Evolutionary conservation across 1,140 invertebrate species (phyloP).

Genomic region (Oncopodura yosiiana): DNA sequence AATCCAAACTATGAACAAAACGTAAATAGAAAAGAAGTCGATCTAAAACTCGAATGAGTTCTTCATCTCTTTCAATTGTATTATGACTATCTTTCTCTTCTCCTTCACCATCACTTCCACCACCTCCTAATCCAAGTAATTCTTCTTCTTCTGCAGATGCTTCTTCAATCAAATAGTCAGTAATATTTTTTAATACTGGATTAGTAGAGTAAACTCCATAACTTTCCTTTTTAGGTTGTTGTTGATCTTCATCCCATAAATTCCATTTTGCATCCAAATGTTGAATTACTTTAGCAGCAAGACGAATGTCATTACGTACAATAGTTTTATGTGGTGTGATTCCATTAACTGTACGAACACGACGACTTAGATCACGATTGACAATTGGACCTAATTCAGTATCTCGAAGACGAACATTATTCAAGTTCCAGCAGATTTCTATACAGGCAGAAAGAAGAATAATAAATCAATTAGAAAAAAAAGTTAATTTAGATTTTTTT

Average conservation of each 20-base stretch:
- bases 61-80: slow-evolving; percentile 51
- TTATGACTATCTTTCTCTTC: slow-evolving; percentile 48
- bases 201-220: slow-evolving; percentile 83
- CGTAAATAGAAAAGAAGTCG: slow-evolving; percentile 84
- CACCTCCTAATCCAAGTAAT: slow-evolving; percentile 59
- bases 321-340: slow-evolving; percentile 84
- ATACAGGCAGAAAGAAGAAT: slow-evolving; percentile 16
- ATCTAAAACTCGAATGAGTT: slow-evolving; percentile 54
- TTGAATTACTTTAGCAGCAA: slow-evolving; percentile 89
- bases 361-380: slow-evolving; percentile 81
- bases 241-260: slow-evolving; percentile 59
- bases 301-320: slow-evolving; percentile 80
- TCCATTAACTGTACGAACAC: slow-evolving; percentile 86
- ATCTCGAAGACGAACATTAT: slow-evolving; percentile 85
- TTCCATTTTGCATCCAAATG: slow-evolving; percentile 76
- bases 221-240: slow-evolving; percentile 42
- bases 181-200: slow-evolving; percentile 92
- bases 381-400: slow-evolving; percentile 89
- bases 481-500: neutral
- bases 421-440: slow-evolving; percentile 98
- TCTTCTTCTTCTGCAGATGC: slow-evolving; percentile 97
- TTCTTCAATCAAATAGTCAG: slow-evolving; percentile 96
- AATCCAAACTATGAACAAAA: slow-evolving; percentile 97
- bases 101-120: slow-evolving; percentile 41
- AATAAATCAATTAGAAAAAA: neutral